A percentile compares a stretch with the other conserved stretches of the same genome.
Evolutionary conservation across 2,888 invertebrate genomes (phyloP).

Genomic region (Pogonocherus hispidulus): DNA sequence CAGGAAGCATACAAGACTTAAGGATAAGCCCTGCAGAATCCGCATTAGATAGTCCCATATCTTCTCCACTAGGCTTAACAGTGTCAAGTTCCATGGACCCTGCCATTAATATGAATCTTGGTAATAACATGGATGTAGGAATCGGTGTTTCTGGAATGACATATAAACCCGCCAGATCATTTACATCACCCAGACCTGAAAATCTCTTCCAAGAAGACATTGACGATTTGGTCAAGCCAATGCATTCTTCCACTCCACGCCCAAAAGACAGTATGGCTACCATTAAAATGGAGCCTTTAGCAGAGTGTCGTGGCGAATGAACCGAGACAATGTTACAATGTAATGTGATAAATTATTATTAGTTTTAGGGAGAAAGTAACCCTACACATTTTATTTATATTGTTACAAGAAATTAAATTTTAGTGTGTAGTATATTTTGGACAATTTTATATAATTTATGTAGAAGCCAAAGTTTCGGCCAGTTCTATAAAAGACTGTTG

Average conservation of each 20-base stretch:
- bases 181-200: constrained; percentile 75
- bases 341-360: constrained; percentile 69
- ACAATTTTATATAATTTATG: constrained; percentile 67
- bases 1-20: constrained; percentile 68
- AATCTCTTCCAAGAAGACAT: constrained; percentile 76
- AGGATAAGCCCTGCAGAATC: constrained; percentile 70
- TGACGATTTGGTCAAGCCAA: constrained; percentile 76
- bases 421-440: constrained; percentile 65
- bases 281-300: constrained; percentile 81
- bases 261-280: constrained; percentile 73
- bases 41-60: constrained; percentile 72
- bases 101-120: constrained; percentile 65
- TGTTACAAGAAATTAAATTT: constrained; percentile 60
- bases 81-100: constrained; percentile 69
- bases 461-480: constrained; percentile 75
- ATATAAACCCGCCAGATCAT: constrained; percentile 76
- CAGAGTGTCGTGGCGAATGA: constrained; percentile 77
- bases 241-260: constrained; percentile 66
- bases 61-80: constrained; percentile 75
- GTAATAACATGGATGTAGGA: constrained; percentile 72
- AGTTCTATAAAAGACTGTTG: constrained; percentile 77
- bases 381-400: constrained; percentile 48
- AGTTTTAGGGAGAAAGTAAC: constrained; percentile 49
- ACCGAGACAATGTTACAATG: constrained; percentile 69
- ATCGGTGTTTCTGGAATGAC: constrained; percentile 76